Base-by-base conservation (phyloP, 2,113 vertebrate species). In the Panthera uncia region DNA sequence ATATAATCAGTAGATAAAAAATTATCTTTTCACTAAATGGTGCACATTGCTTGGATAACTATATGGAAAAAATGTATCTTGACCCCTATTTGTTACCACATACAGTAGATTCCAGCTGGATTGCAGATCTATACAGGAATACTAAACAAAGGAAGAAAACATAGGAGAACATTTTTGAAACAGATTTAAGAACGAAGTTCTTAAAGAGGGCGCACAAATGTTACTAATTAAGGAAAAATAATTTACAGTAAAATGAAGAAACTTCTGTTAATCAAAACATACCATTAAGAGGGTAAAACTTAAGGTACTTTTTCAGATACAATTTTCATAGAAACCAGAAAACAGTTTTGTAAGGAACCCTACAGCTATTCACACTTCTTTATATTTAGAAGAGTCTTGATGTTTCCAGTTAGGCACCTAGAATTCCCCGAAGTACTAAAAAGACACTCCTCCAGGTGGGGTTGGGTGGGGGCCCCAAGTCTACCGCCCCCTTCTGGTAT, bases 191-290 rank as follows among this genome's bases (percentile, higher is more conserved):
- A 38, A 61, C 5, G 69, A 65, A 61, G n/a, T 82, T 97, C 86
- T 94, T 61, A 68, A 19, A 80, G 27, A 92, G 33, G 79, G 79
- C 76, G 74, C 69, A 52, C 45, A 88, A 83, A n/a, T 68, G 52
- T 31, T 89, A 73, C 73, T 63, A 55, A 36, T 63, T 79, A 74
- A 83, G 45, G 52, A 79, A 90, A 84, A 65, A 93, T 16, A 36
- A 68, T 73, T 6, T 82, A 82, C 25, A 27, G 55, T 68, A 82
- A 95, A 91, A 66, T 50, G 38, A 93, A 83, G 9, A 83, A 45
- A 52, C 65, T 95, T 74, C 19, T 93, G 36, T 66, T 89, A 78
- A 79, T 81, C 27, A 91, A 89, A 95, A 91, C 29, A 84, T 25
- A 76, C 2, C 8, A 41, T 14, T 27, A 52, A 45, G 7, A 91